Percentiles rank a stretch among this genome's conserved stretches.
These are phyloP conservation scores for Probaryconus sp. DNA, from an alignment of 1,140 invertebrate genomes.

Conservation along the genomic window DNA sequence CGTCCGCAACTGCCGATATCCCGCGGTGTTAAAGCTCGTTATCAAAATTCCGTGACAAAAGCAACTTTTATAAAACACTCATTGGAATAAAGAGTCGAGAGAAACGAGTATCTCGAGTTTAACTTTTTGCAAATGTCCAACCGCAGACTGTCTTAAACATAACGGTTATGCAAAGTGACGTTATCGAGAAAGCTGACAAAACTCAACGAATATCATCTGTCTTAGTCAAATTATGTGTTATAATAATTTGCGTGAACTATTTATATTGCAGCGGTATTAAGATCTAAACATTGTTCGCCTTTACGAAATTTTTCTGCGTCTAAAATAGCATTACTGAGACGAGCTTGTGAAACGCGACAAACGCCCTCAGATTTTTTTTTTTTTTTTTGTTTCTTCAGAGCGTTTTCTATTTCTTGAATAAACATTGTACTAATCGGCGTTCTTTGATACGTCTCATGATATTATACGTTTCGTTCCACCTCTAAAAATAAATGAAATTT, in stretches of 20 bases:
- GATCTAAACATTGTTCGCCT: background rate
- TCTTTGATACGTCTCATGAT: conserved; percentile 27
- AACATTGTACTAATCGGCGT: conserved; percentile 10
- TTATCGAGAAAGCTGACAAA: conserved; percentile 34
- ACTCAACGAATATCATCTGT: conserved; percentile 14
- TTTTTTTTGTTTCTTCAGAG: no score
- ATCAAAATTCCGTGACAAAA: conserved; percentile 63
- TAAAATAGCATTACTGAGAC: conserved; percentile 29
- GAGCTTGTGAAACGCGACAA: background rate
- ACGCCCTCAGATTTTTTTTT: conserved; percentile 5
- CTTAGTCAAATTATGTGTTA: conserved; percentile 17
- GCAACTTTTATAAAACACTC: conserved; percentile 45
- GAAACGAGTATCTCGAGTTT: conserved; percentile 45
- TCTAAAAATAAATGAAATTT: conserved; percentile 35
- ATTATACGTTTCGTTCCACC: conserved; percentile 9
- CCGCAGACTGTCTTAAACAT: conserved; percentile 34
- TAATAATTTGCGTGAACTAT: conserved; percentile 19
- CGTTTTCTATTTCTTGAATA: conserved; percentile 26
- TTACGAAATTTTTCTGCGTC: conserved; percentile 1
- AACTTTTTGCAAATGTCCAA: conserved; percentile 34
- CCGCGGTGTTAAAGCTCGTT: conserved; percentile 57
- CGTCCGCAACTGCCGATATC: conserved; percentile 50
- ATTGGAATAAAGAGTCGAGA: conserved; percentile 41
- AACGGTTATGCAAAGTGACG: conserved; percentile 37
- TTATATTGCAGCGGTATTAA: background rate